These are phyloP conservation scores for Gnathonemus echidnorhynchus DNA, from an alignment of 2,113 vertebrate species.

Conservation along the genomic window DNA sequence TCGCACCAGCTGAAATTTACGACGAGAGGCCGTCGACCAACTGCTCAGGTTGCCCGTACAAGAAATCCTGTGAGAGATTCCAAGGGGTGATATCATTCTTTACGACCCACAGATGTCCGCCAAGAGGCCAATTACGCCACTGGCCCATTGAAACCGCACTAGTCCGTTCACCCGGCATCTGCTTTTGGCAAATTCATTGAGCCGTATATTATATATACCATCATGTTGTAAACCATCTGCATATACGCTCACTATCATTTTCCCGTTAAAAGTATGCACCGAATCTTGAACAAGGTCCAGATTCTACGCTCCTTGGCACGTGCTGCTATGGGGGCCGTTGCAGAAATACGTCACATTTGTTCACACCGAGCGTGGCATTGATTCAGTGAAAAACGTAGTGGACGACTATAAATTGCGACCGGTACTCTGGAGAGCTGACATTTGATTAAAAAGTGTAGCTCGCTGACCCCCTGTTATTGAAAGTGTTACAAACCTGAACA, in stretches of 20 bases:
- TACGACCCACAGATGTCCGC: neutral
- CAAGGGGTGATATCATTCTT: constrained; percentile 1
- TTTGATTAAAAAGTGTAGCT: neutral
- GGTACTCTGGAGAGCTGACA: neutral
- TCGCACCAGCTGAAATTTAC: neutral
- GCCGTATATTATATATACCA: neutral
- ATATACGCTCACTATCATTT: neutral
- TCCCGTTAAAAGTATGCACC: neutral
- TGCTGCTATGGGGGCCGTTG: neutral
- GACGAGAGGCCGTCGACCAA: neutral
- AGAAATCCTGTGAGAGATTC: neutral
- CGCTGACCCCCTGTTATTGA: neutral
- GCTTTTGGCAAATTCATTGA: neutral
- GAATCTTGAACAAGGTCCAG: neutral
- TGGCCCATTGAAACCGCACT: neutral
- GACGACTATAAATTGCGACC: neutral
- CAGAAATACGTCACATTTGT: neutral
- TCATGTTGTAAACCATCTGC: neutral
- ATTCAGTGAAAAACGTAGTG: neutral
- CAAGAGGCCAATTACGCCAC: neutral
- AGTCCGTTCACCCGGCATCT: neutral
- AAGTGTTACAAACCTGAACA: neutral
- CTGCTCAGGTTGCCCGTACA: neutral
- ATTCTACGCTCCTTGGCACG: neutral
- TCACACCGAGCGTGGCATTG: neutral